Evolutionary conservation across 2,797 vertebrate species (phyloP), one percentile per base, ranked within the genome.

Genomic region (Morus bassanus): DNA sequence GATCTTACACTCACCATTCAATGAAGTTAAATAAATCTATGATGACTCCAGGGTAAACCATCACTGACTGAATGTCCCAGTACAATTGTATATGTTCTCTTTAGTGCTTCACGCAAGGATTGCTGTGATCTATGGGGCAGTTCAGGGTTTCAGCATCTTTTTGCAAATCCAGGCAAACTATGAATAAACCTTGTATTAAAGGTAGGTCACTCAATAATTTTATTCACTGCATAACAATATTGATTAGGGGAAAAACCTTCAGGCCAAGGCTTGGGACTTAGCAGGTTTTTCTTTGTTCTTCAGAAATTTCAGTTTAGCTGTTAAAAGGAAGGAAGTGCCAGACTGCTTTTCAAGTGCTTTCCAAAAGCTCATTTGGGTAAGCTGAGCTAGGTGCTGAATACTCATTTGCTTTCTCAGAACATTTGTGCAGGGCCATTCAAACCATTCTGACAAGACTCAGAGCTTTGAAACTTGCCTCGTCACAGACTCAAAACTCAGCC

Each of bases 291-390:
- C 59, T 63, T 60, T 74, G 72, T 33, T 83, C 91, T 90, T 91
- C 64, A 92, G 86, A 89, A 64, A 90, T 89, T 93, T 86, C 85
- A 85, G 79, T 90, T 95, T 83, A 91, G 85, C 76, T 95, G 89
- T 46, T 88, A 84, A 91, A 94, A 93, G 72, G 81, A 80, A 88
- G 88, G 93, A 96, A 94, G 94, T 90, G 94, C 73, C 93, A 96
- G 96, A 95, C 91, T 92, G 80, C 93, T 94, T 96, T 94, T 92
- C 85, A 93, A 94, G 76, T 84, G 82, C 79, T 90, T 96, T 96
- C 91, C 95, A 95, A 92, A 92, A 96, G 73, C 91, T 91, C 88
- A 45, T 97, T 94, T 96, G 89, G 89, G 70, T 87, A 91, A 89
- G 45, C 67, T 2, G 8, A 89, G 74, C 56, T 57, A 92, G 89